phyloP scores from a whole-genome alignment of 2,797 vertebrate species.

The Acanthurus tractus region DNA sequence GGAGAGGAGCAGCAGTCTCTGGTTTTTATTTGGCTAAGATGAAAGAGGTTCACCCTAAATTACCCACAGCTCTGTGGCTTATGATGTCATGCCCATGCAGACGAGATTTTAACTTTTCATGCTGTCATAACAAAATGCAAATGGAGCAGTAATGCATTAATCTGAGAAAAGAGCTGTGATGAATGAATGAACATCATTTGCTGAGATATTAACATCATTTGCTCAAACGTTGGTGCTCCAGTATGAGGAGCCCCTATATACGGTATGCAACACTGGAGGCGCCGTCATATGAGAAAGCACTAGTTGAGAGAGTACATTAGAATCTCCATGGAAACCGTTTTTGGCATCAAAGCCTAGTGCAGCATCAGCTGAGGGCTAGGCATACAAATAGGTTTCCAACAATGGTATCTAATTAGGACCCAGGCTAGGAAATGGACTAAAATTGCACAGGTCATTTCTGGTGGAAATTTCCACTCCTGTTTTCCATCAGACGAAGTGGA shows the following conservation, averaged over 20 bases:
- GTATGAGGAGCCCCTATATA: slow-evolving; percentile 16
- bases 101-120: slow-evolving; percentile 55
- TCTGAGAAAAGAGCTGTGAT: slow-evolving; percentile 6
- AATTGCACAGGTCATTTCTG: slow-evolving; percentile 71
- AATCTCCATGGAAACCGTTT: slow-evolving; percentile 92
- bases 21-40: slow-evolving; percentile 62
- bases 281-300: slow-evolving; percentile 78
- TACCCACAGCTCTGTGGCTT: slow-evolving; percentile 63
- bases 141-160: slow-evolving; percentile 16
- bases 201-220: slow-evolving; percentile 4
- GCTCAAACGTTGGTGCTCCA: slow-evolving; percentile 6
- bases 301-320: slow-evolving; percentile 84
- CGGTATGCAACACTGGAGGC: slow-evolving; percentile 50
- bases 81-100: slow-evolving; percentile 65
- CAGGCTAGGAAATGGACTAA: slow-evolving; percentile 73
- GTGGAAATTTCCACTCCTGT: slow-evolving; percentile 64
- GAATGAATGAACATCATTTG: not conserved
- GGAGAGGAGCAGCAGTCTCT: slow-evolving; percentile 65
- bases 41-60: slow-evolving; percentile 68
- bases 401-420: slow-evolving; percentile 84
- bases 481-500: slow-evolving; percentile 22
- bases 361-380: slow-evolving; percentile 78
- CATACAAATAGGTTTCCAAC: slow-evolving; percentile 81
- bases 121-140: slow-evolving; percentile 26
- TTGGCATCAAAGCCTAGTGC: slow-evolving; percentile 80